Evolutionary conservation across 1,140 invertebrate genomes (phyloP).

Genomic region (Ladona fulva): DNA sequence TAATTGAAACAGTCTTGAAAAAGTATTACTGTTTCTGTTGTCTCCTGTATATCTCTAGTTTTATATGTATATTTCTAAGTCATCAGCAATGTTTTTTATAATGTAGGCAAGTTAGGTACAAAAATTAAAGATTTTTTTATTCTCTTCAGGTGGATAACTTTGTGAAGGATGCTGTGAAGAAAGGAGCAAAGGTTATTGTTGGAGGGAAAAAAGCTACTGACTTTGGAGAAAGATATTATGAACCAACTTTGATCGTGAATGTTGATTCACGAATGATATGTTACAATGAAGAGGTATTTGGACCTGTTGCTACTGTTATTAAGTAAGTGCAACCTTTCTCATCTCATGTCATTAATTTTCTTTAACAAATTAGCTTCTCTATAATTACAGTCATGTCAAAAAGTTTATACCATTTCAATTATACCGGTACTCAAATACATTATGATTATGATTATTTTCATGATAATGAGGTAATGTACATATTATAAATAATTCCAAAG

Average conservation of each 20-base stretch:
- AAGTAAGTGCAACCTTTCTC: conserved; percentile 43
- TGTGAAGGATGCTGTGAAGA: conserved; percentile 74
- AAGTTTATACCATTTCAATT: conserved; percentile 12
- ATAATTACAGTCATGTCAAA: neutral
- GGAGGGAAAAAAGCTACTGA: conserved; percentile 64
- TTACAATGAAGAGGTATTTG: conserved; percentile 90
- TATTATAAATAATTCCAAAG: too few species aligned
- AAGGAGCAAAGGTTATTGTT: conserved; percentile 73
- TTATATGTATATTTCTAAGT: too few species aligned
- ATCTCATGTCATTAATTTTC: too few species aligned
- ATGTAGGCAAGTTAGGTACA: too few species aligned
- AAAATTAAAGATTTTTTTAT: neutral
- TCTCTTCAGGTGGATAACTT: conserved; percentile 49
- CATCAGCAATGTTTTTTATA: too few species aligned
- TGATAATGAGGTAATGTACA: too few species aligned
- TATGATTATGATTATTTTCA: too few species aligned
- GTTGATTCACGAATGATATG: conserved; percentile 73
- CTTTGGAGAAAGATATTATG: conserved; percentile 72
- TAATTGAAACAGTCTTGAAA: too few species aligned
- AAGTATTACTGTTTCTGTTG: too few species aligned
- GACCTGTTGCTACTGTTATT: conserved; percentile 79
- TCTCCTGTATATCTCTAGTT: too few species aligned
- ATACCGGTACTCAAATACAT: too few species aligned
- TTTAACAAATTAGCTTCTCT: conserved; percentile 1
- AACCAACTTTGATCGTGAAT: conserved; percentile 81